Evolutionary conservation across 2,797 vertebrate species (phyloP).

Genomic region (Leptodactylus fallax): DNA sequence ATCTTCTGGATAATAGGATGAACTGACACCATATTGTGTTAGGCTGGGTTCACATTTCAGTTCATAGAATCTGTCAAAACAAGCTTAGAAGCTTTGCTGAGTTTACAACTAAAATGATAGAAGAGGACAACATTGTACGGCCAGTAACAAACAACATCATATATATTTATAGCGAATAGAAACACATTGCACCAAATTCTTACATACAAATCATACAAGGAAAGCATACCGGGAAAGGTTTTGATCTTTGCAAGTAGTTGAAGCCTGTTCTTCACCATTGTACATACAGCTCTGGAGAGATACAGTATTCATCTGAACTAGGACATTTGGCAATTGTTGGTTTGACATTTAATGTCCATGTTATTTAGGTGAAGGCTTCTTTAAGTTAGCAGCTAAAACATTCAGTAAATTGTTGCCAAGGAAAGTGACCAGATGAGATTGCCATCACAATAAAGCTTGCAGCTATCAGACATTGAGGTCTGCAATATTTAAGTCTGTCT

Average conservation of each 20-base stretch:
- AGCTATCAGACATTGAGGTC: background rate
- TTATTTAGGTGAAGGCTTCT: background rate
- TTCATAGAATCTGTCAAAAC: too few species aligned
- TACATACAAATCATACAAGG: constrained; percentile 27
- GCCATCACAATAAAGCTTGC: background rate
- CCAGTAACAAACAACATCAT: constrained; percentile 19
- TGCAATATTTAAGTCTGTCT: background rate
- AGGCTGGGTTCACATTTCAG: too few species aligned
- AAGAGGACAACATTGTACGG: background rate
- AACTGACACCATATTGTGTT: too few species aligned
- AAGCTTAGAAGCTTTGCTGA: too few species aligned
- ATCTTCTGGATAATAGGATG: too few species aligned
- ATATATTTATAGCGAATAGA: constrained; percentile 28
- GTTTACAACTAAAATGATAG: background rate
- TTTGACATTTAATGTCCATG: background rate
- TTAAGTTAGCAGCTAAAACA: background rate
- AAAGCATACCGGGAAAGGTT: background rate
- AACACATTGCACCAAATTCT: constrained; percentile 16
- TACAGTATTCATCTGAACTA: background rate
- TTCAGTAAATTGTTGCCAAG: background rate
- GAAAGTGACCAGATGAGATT: background rate
- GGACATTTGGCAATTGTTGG: constrained; percentile 12
- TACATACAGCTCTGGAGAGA: background rate
- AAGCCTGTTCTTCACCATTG: background rate
- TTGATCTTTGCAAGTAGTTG: background rate